Percentiles rank a stretch among this genome's conserved stretches.
phyloP scores from a whole-genome alignment of 1,140 invertebrate species.

The Papilio polytes region DNA sequence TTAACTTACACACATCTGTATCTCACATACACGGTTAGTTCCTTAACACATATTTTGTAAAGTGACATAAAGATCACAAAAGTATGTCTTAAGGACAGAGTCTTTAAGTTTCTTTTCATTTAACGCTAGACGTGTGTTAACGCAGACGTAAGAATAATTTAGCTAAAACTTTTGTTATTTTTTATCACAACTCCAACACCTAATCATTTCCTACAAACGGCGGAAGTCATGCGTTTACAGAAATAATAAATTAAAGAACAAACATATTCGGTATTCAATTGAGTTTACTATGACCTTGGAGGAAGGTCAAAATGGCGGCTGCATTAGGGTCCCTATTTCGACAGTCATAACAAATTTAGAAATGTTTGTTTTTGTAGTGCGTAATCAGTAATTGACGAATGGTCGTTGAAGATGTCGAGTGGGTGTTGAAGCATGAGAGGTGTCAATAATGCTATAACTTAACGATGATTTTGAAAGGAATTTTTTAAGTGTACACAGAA shows the following conservation, averaged over 20 bases:
- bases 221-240: slow-evolving; percentile 79
- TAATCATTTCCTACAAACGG: slow-evolving; percentile 82
- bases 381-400: slow-evolving; percentile 71
- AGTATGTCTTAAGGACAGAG: not conserved
- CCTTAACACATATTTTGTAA: slow-evolving; percentile 2
- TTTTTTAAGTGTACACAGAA: slow-evolving; percentile 19
- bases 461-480: slow-evolving; percentile 34
- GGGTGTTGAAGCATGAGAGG: slow-evolving; percentile 61
- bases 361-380: slow-evolving; percentile 68
- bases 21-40: not conserved
- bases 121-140: slow-evolving; percentile 53
- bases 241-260: slow-evolving; percentile 78
- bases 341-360: slow-evolving; percentile 59
- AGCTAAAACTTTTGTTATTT: slow-evolving; percentile 74
- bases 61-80: not conserved
- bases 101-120: slow-evolving; percentile 18
- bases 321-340: slow-evolving; percentile 61
- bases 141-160: slow-evolving; percentile 71
- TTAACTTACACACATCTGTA: slow-evolving; percentile 6
- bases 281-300: slow-evolving; percentile 62
- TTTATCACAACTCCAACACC: slow-evolving; percentile 71
- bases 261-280: slow-evolving; percentile 58
- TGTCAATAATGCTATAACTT: slow-evolving; percentile 49
- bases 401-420: slow-evolving; percentile 59
- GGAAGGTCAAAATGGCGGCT: slow-evolving; percentile 68